Base-by-base conservation (phyloP, 2,888 invertebrate genomes). In the Ametastegia equiseti region DNA sequence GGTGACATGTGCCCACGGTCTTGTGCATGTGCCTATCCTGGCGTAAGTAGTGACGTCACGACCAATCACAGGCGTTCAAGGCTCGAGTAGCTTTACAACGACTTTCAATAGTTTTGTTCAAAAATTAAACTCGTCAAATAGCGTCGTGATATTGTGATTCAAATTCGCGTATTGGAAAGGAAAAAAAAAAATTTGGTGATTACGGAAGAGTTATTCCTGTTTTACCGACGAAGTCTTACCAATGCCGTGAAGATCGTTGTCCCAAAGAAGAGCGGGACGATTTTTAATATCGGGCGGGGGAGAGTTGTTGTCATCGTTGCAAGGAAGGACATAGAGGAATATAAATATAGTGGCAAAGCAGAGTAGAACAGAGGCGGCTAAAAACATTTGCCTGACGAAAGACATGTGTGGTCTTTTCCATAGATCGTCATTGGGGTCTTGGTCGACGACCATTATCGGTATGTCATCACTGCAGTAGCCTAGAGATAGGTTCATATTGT, bases 251-350 rank as follows among this genome's bases (percentile, higher is more conserved):
- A 92, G 86, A 50, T 89, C 89, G 85, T 89, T 90, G 69, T 92
- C 92, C 92, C 92, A 92, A 0, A 92, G 89, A 69, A 91, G 83
- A 9, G 87, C 87, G 6, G 89, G 33, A 3, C 81, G 39, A 7
- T 57, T 36, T 54, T 75, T 33, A 1, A 87, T 65, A 87, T 84
- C 82, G 85, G 87, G 45, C 86, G 84, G 78, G 88, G 86, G 87
- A 80, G 9, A 86, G 78, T 27, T 88, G 84, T 27, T 94, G 93
- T 85, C 97, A 97, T 78, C 95, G 3, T 95, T 94, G 87, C 97
- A 97, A 0, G 97, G 97, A 86, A 96, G 92, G 15, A 95, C 94
- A 95, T 95, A 96, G 6, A 96, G 92, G 89, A 96, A 97, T 87
- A 95, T 93, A 60, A 96, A 92, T 73, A 96, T 94, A 7, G 96